Conservation (phyloP, 2,113 vertebrate genomes). For the Peromyscus leucopus region DNA sequence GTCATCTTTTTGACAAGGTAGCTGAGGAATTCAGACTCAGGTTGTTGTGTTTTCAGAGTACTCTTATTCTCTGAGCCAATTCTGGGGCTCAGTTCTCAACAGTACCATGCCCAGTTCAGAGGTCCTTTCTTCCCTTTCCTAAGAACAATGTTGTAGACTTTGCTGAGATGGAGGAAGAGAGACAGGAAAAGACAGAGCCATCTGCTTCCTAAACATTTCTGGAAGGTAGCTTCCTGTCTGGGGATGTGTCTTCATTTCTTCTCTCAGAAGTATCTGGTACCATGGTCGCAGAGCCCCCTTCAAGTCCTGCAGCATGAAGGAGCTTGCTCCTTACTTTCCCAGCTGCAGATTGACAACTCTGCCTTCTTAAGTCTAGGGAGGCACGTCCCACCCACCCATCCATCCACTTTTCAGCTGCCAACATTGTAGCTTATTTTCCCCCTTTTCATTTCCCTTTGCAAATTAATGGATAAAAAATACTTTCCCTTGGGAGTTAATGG, state of each 20-base stretch:
- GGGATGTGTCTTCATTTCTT: not conserved
- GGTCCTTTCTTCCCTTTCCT: not conserved
- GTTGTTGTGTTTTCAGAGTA: not conserved
- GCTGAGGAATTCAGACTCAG: not conserved
- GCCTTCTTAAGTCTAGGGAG: not conserved
- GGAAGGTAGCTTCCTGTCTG: not conserved
- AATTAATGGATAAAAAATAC: slow-evolving; percentile 50
- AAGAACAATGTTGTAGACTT: not conserved
- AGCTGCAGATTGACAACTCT: slow-evolving; percentile 37
- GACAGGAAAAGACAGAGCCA: not conserved
- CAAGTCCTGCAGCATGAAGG: not conserved
- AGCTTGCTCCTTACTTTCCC: not conserved
- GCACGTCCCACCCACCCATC: not conserved
- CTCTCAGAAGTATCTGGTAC: not conserved
- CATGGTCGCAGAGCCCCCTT: not conserved
- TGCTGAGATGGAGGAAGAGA: not conserved
- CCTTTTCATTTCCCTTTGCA: slow-evolving; percentile 53
- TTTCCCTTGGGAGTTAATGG: slow-evolving; percentile 52
- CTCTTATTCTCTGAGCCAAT: not conserved
- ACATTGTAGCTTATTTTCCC: slow-evolving; percentile 28
- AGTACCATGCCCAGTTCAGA: not conserved
- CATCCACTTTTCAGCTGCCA: slow-evolving; percentile 19
- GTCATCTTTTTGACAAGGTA: not conserved
- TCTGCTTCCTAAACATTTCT: slow-evolving; percentile 24
- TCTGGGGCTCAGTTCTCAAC: not conserved